Base-by-base conservation (phyloP, 2,797 vertebrate genomes). In the Mormyrus hasselquistii region DNA sequence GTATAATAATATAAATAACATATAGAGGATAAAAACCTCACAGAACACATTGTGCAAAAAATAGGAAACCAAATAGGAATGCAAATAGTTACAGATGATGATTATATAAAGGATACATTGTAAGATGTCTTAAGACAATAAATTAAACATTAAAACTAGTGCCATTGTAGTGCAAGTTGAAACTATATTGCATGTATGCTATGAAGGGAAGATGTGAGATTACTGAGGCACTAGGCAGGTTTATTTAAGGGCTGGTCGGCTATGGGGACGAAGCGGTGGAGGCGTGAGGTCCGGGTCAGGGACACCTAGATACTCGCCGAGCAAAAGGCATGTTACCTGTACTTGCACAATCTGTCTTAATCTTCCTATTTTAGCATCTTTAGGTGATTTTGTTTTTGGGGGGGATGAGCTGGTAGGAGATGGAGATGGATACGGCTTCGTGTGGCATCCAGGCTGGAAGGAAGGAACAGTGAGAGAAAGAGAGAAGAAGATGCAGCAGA, bases 391-490 rank as follows among this genome's bases (percentile, higher is more conserved):
- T 10, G 10, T 29, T 69, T 73, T 14, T 1, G 25, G 10, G 57
- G 6, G 6, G 57, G n/a, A 91, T 52, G 25, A 94, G 83, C 50
- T 92, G 93, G 1, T 92, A 94, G 79, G 94, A 92, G 49, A 16
- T 90, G 19, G 94, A 94, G 90, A 94, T 91, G 0, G 22, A 62
- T 3, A 65, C 3, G 9, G 92, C 57, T 5, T 93, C 92, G 0
- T 94, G 95, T 9, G 94, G 94, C 47, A 90, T 90, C 93, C 94
- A 95, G 91, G 94, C 91, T 25, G 94, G 49, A 49, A 95, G 90
- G 92, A 95, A 94, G 57, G 91, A 90, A 89, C 0, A 86, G 29
- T 16, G n/a, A 49, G 12, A 83, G 52, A 83, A 8, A 34, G 65
- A 73, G 65, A 73, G 65, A 34, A 65, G 59, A 65, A 2, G 55